phyloP scores from a whole-genome alignment of 2,113 vertebrate genomes.

The Hippocampus zosterae region DNA sequence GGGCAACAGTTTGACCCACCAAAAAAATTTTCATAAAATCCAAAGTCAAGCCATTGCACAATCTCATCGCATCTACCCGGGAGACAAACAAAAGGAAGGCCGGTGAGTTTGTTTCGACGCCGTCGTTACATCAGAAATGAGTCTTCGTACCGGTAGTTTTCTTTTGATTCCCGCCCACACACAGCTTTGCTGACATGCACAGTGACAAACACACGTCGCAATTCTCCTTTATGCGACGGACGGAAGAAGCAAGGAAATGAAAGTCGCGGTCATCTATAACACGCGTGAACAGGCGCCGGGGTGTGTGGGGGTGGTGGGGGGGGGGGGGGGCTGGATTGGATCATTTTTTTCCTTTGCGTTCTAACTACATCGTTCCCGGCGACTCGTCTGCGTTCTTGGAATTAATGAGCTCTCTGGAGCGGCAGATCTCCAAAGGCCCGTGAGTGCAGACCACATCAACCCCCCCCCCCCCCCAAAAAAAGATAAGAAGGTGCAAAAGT shows the following conservation, averaged over 20 bases:
- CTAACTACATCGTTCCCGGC: conserved; percentile 12
- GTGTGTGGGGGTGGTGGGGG: not conserved
- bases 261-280: not conserved
- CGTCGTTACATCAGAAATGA: not conserved
- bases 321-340: conserved; percentile 1
- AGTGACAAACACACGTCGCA: not conserved
- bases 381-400: conserved; percentile 46
- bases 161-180: not conserved
- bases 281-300: not conserved
- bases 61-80: not conserved
- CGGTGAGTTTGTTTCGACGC: not conserved
- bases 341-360: not conserved
- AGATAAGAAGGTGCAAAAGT: conserved; percentile 16
- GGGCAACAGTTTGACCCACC: too few species aligned
- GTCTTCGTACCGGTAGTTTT: not conserved
- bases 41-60: too few species aligned
- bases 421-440: conserved; percentile 23
- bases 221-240: not conserved
- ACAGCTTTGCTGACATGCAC: not conserved
- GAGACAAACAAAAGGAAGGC: not conserved
- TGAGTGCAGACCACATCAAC: conserved; percentile 17
- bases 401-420: conserved; percentile 56
- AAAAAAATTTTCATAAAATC: too few species aligned
- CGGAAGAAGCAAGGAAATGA: not conserved
- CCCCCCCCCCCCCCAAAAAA: not conserved